Percentiles rank a stretch among this genome's conserved stretches.
Conservation (phyloP, 2,797 vertebrate species). For the Mormyrus proboscirostris region DNA sequence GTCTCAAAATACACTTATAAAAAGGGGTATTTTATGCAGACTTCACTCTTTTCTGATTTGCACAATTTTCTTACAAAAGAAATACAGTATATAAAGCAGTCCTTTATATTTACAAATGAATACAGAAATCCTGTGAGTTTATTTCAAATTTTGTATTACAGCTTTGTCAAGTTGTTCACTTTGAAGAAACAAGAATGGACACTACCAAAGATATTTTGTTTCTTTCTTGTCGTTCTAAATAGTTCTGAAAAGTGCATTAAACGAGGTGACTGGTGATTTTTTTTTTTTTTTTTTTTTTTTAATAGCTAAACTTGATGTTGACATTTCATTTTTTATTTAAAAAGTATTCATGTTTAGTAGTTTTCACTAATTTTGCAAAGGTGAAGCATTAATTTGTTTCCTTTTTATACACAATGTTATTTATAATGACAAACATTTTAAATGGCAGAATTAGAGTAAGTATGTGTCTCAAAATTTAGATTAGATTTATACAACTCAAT, state of each 20-base stretch:
- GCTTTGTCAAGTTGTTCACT: not conserved
- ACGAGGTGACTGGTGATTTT: not conserved
- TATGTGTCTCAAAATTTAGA: not conserved
- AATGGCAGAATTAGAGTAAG: not conserved
- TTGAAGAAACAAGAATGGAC: not conserved
- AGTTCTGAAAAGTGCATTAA: not conserved
- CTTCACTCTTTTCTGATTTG: not conserved
- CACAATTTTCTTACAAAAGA: not conserved
- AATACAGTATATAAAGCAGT: not conserved
- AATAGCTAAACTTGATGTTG: constrained; percentile 5
- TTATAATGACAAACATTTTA: constrained; percentile 4
- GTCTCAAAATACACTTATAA: not conserved
- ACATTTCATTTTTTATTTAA: not conserved
- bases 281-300: not conserved
- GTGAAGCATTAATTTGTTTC: not conserved
- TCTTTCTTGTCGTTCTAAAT: not conserved
- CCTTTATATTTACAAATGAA: not conserved
- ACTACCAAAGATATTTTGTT: not conserved
- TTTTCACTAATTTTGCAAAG: not conserved
- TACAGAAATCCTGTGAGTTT: constrained; percentile 3
- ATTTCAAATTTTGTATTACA: not conserved
- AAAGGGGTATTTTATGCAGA: not conserved
- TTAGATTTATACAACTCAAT: not conserved
- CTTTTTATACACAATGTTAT: not conserved
- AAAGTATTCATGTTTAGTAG: not conserved